Conservation (phyloP, 2,888 invertebrate species). For the Watsonalla binaria region DNA sequence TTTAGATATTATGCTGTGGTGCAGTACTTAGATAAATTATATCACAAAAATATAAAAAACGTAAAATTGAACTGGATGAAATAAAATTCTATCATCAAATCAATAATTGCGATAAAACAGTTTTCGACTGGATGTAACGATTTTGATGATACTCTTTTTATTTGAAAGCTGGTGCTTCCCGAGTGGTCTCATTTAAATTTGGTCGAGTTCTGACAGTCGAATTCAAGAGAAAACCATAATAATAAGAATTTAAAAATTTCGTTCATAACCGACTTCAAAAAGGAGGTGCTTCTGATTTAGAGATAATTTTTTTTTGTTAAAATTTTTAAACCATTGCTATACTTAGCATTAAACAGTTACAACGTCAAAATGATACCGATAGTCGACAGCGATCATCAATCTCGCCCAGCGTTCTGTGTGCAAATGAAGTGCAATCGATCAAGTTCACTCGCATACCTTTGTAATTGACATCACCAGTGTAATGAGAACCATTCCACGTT, state of each 20-base stretch:
- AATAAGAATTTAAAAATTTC: no score
- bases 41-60: background rate
- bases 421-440: conserved; percentile 19
- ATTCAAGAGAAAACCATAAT: background rate
- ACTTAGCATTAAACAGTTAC: no score
- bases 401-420: conserved; percentile 9
- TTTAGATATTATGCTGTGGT: no score
- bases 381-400: background rate
- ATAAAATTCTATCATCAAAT: background rate
- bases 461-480: conserved; percentile 7
- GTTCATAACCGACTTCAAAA: no score
- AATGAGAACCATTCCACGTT: background rate
- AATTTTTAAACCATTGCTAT: no score
- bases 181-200: no score
- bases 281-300: no score
- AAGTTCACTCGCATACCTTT: conserved; percentile 14
- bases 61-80: no score
- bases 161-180: no score
- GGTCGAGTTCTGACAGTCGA: background rate
- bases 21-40: no score
- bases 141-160: no score
- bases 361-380: background rate
- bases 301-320: no score
- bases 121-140: background rate
- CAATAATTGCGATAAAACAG: background rate